Evolutionary conservation across 1,140 invertebrate species (phyloP), one percentile per base, ranked within the genome.

Genomic region (Ptiloglossa arizonensis): DNA sequence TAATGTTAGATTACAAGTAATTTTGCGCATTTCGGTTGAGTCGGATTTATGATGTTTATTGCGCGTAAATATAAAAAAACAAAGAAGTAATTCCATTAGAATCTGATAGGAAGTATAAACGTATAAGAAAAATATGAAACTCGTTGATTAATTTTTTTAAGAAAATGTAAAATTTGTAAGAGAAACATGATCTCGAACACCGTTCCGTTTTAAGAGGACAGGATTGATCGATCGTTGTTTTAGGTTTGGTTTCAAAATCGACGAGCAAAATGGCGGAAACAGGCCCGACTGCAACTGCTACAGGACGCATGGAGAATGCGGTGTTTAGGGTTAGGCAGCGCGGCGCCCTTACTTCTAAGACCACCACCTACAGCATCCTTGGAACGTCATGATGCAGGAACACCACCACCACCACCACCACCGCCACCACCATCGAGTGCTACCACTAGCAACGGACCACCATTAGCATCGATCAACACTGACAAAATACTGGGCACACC

Each of bases 291-390:
- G 41, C 97, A 97, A 86, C 92, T 98, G 44, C 93, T 97, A 17
- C 97, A 98, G 90, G 97, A 97, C 88, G 97, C 97, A 5, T 98
- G 97, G 97, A 93, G 97, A 86, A 97, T 98, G 96, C 94, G 97
- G 64, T 97, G 96, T 87, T 92, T 97, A 24, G 96, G 96, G 35
- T 93, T 97, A 54, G 95, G 93, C 27, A 91, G 86, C 66, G 91
- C 93, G 5, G 93, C 92, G 56, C 93, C 93, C 32, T 87, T 93
- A 72, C 87, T 94, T 46, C 80, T 92, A 22, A 83, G 91, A 56
- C 91, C 90, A n/a, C 90, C 92, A 57, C 89, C 90, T 22, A 63
- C 79, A 27, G 80, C 87, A 19, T 86, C 87, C n/a, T 69, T 88
- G 41, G 90, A 90, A 46, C 76, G 87, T 66, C 78, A 87, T 11